Base-by-base conservation (phyloP, 2,797 vertebrate species). In the Pipistrellus pipistrellus region DNA sequence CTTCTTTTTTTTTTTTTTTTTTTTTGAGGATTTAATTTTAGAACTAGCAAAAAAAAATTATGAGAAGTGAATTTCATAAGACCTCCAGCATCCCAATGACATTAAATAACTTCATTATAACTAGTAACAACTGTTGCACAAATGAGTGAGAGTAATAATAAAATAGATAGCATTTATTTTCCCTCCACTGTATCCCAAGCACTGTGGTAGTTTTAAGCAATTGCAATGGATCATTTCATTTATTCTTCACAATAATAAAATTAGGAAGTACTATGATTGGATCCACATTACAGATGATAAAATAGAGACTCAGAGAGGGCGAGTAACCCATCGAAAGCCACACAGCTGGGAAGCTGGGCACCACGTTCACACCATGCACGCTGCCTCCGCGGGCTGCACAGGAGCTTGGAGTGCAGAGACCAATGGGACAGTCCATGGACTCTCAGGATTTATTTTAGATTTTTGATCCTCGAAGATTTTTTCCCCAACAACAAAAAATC, bases 11-110 rank as follows among this genome's bases (percentile, higher is more conserved):
- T n/a, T n/a, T n/a, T n/a, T n/a, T n/a, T n/a, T n/a, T n/a, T n/a
- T n/a, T n/a, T n/a, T n/a, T n/a, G n/a, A 44, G 44, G 35, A 95
- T 51, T 76, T 87, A 87, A 90, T 90, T 87, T 93, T 72, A 71
- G 71, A 86, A 71, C 73, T 13, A 35, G 73, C 62, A 71, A 77
- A 77, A 51, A 48, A 85, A 85, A 69, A 82, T 86, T 57, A 62
- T 82, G 35, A 69, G 87, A 77, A 87, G 53, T 41, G n/a, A 32
- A 87, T 71, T n/a, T 72, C 57, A 62, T 38, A 66, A 85, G 41
- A 69, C 59, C 27, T 64, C 35, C 35, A 64, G 77, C n/a, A 46
- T 90, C 8, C 62, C 51, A 46, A 23, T 4, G 44, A 71, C 30
- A 35, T 25, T 18, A 71, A 51, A 35, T 85, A 66, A 72, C n/a